Evolutionary conservation across 2,113 vertebrate species (phyloP).

Genomic region (Cephalophus harveyi): DNA sequence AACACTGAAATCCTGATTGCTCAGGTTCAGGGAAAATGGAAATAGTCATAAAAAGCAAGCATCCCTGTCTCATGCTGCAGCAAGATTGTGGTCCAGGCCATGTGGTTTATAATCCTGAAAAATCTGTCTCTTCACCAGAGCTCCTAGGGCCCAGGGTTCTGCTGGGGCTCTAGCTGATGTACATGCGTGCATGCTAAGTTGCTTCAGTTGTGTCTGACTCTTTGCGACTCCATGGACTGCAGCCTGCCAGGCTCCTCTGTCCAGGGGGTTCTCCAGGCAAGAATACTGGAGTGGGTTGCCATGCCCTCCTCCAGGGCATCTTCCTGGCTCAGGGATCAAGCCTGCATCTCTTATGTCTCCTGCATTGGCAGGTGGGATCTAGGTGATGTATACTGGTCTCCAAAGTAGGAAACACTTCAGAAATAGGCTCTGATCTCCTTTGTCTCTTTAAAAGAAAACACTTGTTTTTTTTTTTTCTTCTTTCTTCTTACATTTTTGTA

Average conservation of each 20-base stretch:
- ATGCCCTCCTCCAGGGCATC: neutral
- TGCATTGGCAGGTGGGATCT: neutral
- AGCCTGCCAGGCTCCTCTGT: neutral
- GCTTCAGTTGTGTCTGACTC: neutral
- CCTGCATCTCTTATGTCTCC: neutral
- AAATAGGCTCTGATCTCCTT: neutral
- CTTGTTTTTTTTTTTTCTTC: neutral
- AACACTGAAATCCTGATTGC: neutral
- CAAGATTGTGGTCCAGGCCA: neutral
- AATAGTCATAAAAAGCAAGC: neutral
- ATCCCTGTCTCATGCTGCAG: neutral
- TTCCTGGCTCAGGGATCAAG: neutral
- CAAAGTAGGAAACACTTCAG: neutral
- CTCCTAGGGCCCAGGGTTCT: neutral
- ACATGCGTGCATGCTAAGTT: accelerated
- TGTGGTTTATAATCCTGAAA: neutral
- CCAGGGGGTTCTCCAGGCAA: neutral
- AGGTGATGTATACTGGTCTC: neutral
- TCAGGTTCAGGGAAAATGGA: neutral
- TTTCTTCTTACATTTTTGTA: neutral
- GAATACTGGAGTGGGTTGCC: neutral
- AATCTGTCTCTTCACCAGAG: neutral
- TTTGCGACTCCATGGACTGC: neutral
- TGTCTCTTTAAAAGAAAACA: neutral
- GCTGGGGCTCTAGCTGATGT: neutral